phyloP scores from a whole-genome alignment of 2,797 vertebrate species.

The Lacerta agilis region DNA sequence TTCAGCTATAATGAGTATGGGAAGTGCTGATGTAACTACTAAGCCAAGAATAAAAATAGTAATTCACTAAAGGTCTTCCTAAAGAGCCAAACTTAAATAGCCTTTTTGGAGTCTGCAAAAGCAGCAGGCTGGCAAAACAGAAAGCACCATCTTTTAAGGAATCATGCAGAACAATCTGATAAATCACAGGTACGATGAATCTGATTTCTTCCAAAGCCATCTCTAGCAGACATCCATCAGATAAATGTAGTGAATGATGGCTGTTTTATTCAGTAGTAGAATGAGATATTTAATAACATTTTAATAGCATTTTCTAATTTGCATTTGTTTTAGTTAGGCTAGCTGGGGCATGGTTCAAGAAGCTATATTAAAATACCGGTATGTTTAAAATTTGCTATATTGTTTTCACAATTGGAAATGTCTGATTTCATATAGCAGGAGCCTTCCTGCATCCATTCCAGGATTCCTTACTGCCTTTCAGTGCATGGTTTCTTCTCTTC shows the following conservation, averaged over 20 bases:
- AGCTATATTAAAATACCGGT: neutral
- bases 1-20: neutral
- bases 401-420: neutral
- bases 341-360: neutral
- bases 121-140: neutral
- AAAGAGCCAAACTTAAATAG: neutral
- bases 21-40: neutral
- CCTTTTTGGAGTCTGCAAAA: neutral
- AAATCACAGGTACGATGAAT: slow-evolving; percentile 9
- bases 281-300: neutral
- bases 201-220: neutral
- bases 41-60: neutral
- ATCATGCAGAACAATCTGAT: neutral
- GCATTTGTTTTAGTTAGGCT: neutral
- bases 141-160: neutral
- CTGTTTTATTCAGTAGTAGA: neutral
- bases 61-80: neutral
- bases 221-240: slow-evolving; percentile 9
- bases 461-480: neutral
- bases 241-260: neutral
- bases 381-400: neutral
- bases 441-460: rapidly evolving
- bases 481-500: neutral
- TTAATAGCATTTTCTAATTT: neutral
- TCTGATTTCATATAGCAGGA: neutral